phyloP scores from a whole-genome alignment of 2,888 invertebrate species.

The Acleris emargana region DNA sequence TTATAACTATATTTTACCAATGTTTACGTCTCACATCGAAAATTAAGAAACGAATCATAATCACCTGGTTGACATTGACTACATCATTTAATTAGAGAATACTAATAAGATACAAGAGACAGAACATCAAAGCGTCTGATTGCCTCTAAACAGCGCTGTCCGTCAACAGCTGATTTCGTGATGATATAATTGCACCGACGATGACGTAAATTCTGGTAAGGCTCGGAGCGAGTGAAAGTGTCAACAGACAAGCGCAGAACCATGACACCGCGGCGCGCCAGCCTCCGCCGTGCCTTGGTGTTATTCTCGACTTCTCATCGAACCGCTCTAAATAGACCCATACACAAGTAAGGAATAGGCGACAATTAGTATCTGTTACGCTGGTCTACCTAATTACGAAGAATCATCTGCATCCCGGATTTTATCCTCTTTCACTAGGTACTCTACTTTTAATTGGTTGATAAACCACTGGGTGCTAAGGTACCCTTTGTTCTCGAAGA shows the following conservation, averaged over 20 bases:
- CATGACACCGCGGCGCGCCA: conserved; percentile 49
- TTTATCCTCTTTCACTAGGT: no score
- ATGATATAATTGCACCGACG: conserved; percentile 70
- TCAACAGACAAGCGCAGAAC: conserved; percentile 60
- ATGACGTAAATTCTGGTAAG: conserved; percentile 72
- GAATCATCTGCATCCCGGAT: no score
- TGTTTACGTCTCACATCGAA: no score
- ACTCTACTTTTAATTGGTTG: no score
- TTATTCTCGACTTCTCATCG: no score
- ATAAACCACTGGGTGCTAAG: no score
- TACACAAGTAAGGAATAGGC: neutral
- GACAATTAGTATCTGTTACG: no score
- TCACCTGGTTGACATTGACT: conserved; percentile 31
- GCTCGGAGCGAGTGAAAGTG: conserved; percentile 69
- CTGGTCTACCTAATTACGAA: no score
- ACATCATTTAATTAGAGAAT: conserved; percentile 5
- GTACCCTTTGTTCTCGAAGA: no score
- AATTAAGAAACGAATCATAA: conserved; percentile 2
- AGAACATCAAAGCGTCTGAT: conserved; percentile 29
- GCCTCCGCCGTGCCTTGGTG: conserved; percentile 6
- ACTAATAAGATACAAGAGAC: conserved; percentile 16
- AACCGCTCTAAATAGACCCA: neutral
- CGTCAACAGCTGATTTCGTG: conserved; percentile 69
- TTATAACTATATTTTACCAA: no score
- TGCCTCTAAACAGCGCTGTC: conserved; percentile 55